Conservation (phyloP, 2,797 vertebrate species). For the Tenualosa ilisha region DNA sequence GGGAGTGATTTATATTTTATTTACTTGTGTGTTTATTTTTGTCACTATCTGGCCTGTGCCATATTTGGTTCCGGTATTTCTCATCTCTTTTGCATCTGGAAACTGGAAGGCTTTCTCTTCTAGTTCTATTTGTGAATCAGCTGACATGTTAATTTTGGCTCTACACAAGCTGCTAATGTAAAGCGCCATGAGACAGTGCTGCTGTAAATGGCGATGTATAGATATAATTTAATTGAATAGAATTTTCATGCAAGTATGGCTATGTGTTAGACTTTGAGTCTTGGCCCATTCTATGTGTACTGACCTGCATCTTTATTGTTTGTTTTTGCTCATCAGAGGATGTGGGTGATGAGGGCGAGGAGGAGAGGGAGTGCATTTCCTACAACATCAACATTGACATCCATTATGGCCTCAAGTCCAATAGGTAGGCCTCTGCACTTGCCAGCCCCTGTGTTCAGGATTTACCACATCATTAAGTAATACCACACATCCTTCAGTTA, state of each 20-base stretch:
- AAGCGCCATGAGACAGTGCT: too few species aligned
- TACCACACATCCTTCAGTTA: neutral
- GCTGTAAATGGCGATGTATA: too few species aligned
- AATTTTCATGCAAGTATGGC: neutral
- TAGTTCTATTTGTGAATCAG: neutral
- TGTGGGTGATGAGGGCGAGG: constrained; percentile 97
- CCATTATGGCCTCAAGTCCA: constrained; percentile 97
- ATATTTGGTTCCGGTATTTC: neutral
- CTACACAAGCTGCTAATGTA: neutral
- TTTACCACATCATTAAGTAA: neutral
- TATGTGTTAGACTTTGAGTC: neutral
- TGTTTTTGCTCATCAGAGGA: constrained; percentile 80
- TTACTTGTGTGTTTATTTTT: neutral
- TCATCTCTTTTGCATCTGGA: neutral
- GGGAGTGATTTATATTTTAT: neutral
- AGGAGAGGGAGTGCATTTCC: constrained; percentile 94
- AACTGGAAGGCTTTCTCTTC: neutral
- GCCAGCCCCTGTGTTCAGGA: neutral
- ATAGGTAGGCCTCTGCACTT: constrained; percentile 77
- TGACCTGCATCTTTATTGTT: constrained; percentile 38
- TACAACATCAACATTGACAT: constrained; percentile 95
- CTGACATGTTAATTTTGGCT: neutral
- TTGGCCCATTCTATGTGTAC: neutral
- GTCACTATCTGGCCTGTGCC: neutral
- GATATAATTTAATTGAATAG: too few species aligned